Base-by-base conservation (phyloP, 2,888 invertebrate genomes). In the Morinoia aosen region DNA sequence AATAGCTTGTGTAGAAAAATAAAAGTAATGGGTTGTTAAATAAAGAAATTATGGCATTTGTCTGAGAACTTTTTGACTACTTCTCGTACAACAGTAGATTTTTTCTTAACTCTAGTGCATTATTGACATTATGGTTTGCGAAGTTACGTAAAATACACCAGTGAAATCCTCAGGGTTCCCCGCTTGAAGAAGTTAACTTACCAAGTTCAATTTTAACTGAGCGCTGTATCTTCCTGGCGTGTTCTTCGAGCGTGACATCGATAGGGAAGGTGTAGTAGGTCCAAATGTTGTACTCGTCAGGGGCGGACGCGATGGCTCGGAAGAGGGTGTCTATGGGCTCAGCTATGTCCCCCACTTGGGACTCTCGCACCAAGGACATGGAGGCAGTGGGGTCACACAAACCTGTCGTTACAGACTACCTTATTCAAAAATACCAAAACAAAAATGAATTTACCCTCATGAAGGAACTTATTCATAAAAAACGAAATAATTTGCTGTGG, bases 301-400 rank as follows among this genome's bases (percentile, higher is more conserved):
- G 98, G 97, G 98, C 98, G 96, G 98, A 98, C 5, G 98, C 98
- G 95, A 99, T 97, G 0, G 98, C 98, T 97, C 98, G 98, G 97
- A 99, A 99, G 76, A 99, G 97, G 88, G 98, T 98, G 0, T 98
- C 98, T 88, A 99, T 98, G 56, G 98, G 98, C 96, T 99, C 98
- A 40, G 98, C 98, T 96, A 98, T 98, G 96, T 98, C 98, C 97
- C 99, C 99, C 3, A 99, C 98, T 97, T 99, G 98, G 40, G 99
- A 99, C 97, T 98, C 98, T 97, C 98, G 97, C 39, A 98, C 98
- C 95, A 98, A 98, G 88, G 98, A 98, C 3, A 98, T 98, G 97
- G 98, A 98, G 97, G 98, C 98, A 8, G 98, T 98, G 97, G 98
- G 98, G 0, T 99, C 99, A 97, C 99, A 99, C 97, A 99, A 98